Conservation (phyloP, 1,140 invertebrate species). For the Lanistes nyassanus region DNA sequence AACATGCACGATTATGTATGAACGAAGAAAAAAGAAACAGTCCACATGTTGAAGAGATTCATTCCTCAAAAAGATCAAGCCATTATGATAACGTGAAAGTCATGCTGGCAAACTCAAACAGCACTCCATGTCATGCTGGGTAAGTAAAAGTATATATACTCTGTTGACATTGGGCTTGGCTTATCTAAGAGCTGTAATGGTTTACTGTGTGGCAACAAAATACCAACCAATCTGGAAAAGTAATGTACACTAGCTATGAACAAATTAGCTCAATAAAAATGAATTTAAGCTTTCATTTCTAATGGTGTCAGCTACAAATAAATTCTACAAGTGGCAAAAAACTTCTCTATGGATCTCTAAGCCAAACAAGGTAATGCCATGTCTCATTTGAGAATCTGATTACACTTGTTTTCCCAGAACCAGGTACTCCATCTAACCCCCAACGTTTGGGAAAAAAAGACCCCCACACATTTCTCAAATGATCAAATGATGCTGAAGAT, state of each 20-base stretch:
- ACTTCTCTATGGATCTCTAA: no score
- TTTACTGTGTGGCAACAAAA: slow-evolving; percentile 9
- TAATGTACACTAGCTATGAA: background rate
- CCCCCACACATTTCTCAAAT: no score
- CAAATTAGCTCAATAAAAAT: background rate
- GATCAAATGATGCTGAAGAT: background rate
- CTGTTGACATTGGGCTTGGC: slow-evolving; percentile 20
- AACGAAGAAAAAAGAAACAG: slow-evolving; percentile 3
- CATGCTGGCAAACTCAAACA: slow-evolving; percentile 7
- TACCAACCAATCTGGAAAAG: background rate
- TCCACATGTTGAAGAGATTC: background rate
- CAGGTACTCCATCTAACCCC: no score
- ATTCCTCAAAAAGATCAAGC: slow-evolving; percentile 4
- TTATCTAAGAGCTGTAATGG: slow-evolving; percentile 27
- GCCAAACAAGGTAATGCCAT: no score
- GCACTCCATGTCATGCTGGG: slow-evolving; percentile 15
- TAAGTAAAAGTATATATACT: slow-evolving; percentile 9
- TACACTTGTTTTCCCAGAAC: no score
- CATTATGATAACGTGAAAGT: slow-evolving; percentile 15
- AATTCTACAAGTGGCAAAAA: no score
- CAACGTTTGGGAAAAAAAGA: no score
- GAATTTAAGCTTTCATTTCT: no score
- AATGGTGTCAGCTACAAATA: no score
- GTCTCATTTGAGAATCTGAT: no score
- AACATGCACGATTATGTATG: slow-evolving; percentile 18